Evolutionary conservation across 2,888 invertebrate genomes (phyloP), one percentile per base, ranked within the genome.

Genomic region (Caenorhabditis sp.): DNA sequence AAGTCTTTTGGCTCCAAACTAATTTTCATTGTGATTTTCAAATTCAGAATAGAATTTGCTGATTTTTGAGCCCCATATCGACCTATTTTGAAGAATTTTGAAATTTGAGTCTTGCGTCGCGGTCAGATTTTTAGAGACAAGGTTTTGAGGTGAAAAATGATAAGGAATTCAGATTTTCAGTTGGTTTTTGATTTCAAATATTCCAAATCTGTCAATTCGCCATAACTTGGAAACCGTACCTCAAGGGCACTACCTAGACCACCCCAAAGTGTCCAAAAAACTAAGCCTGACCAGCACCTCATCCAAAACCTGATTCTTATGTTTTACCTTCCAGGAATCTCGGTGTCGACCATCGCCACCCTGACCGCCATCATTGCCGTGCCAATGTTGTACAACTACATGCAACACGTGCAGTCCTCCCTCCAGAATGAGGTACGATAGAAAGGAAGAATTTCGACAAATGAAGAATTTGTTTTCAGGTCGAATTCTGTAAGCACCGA

Each of bases 361-460:
- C 72, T 91, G 38, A 89, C 90, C 10, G 91, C 91, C 63, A 89
- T 90, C 77, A 85, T 92, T 26, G 87, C 89, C 64, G 86, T 92
- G 47, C 92, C 92, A n/a, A 90, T 91, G 90, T 86, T 92, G 44
- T 92, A 91, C 88, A 91, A 88, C 80, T 92, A 92, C 88, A 89
- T 91, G 85, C 90, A 91, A 63, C 87, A 88, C 76, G 90, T 92
- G 22, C 91, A 91, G 80, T 87, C 90, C 7, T 86, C 90, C 8
- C 89, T 92, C 59, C 90, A 90, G 72, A 89, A 87, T 28, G 91
- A 91, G 85, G 84, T 90, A 12, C 24, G 7, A 26, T 24, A 61
- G 12, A 22, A 7, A 2, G n/a, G 0, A 19, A 12, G 38, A 19
- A 61, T 0, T 26, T 24, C 12, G 22, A 10, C 19, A 19, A 38